Evolutionary conservation across 2,113 vertebrate species (phyloP).

Genomic region (Brienomyrus brachyistius): DNA sequence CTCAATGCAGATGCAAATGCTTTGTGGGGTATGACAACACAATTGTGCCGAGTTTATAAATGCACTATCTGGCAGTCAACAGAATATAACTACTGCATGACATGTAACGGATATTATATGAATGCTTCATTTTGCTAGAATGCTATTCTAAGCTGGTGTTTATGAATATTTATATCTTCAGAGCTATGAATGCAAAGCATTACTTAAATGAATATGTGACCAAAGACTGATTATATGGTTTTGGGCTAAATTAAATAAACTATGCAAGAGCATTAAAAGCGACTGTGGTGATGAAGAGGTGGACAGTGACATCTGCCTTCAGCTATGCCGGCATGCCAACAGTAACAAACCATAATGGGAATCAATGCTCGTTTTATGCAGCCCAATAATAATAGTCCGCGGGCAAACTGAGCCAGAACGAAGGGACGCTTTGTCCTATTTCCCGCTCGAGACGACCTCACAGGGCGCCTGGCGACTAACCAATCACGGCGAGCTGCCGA

Average conservation of each 20-base stretch:
- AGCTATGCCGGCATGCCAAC: constrained; percentile 23
- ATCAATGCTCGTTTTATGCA: constrained; percentile 31
- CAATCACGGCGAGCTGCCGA: background rate
- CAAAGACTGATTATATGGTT: background rate
- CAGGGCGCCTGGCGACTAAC: background rate
- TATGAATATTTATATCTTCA: background rate
- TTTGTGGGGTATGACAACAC: background rate
- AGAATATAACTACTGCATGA: background rate
- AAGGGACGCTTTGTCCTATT: background rate
- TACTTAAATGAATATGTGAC: constrained; percentile 1
- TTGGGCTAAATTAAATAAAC: constrained; percentile 6
- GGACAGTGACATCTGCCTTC: constrained; percentile 28
- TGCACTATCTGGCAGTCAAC: background rate
- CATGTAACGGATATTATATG: background rate
- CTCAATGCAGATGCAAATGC: background rate
- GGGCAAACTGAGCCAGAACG: background rate
- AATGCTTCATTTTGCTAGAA: background rate
- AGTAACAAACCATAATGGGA: constrained; percentile 36
- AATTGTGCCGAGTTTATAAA: background rate
- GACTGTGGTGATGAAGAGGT: constrained; percentile 28
- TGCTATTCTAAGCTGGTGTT: background rate
- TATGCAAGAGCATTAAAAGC: background rate
- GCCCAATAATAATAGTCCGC: constrained; percentile 16
- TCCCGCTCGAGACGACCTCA: background rate
- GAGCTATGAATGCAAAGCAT: background rate